These are phyloP conservation scores for Chaunax sp. DNA, from an alignment of 2,797 vertebrate genomes.

Conservation along the genomic window DNA sequence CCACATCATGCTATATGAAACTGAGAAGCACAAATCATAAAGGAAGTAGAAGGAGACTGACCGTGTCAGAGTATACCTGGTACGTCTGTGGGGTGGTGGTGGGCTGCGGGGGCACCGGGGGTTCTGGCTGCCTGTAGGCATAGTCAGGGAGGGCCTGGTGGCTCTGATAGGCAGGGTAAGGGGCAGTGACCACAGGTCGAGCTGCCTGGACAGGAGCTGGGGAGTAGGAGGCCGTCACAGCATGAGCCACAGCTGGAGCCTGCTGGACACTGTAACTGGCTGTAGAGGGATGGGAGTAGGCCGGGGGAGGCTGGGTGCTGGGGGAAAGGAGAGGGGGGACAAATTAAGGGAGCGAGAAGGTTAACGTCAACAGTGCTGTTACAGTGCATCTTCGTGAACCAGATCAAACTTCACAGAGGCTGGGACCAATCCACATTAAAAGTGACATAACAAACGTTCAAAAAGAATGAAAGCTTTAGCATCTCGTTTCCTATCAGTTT, in stretches of 20 bases:
- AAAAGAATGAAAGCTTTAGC: not conserved
- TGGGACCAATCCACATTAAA: not conserved
- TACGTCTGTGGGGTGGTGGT: conserved; percentile 82
- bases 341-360: not conserved
- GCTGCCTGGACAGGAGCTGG: conserved; percentile 71
- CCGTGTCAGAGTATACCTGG: conserved; percentile 83
- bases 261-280: conserved; percentile 79
- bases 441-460: not conserved
- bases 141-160: conserved; percentile 81
- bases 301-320: conserved; percentile 79
- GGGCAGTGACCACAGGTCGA: conserved; percentile 63
- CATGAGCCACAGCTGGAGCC: conserved; percentile 70
- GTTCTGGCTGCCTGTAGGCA: conserved; percentile 72
- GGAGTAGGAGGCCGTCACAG: conserved; percentile 79
- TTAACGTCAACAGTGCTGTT: not conserved
- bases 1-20: conserved; percentile 11
- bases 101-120: conserved; percentile 74
- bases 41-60: conserved; percentile 69
- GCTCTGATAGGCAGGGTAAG: conserved; percentile 77
- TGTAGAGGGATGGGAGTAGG: conserved; percentile 80
- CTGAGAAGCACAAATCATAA: conserved; percentile 22
- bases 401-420: not conserved
- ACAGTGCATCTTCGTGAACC: not conserved
- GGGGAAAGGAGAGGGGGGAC: not conserved
- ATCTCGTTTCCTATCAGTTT: not conserved